These are phyloP conservation scores for Orthosia gothica DNA, from an alignment of 2,888 invertebrate species.

Conservation along the genomic window DNA sequence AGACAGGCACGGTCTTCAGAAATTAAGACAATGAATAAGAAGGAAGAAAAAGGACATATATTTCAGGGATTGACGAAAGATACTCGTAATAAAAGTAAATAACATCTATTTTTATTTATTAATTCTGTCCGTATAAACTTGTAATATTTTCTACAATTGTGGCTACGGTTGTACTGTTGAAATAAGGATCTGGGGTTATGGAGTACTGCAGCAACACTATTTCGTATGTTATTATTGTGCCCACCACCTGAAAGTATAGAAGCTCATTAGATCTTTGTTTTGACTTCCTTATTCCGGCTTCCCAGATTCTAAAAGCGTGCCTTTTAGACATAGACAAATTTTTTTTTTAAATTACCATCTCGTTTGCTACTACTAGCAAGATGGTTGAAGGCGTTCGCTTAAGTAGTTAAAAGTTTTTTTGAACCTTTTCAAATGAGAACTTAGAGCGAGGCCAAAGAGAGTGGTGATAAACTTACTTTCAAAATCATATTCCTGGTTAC, in stretches of 20 bases:
- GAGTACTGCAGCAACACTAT: slow-evolving; percentile 74
- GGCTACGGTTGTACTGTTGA: not conserved
- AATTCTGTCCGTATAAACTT: not conserved
- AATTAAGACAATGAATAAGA: too few species aligned
- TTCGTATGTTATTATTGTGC: slow-evolving; percentile 75
- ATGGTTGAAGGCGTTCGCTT: too few species aligned
- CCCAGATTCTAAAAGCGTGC: not conserved
- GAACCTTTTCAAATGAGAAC: too few species aligned
- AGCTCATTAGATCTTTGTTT: not conserved
- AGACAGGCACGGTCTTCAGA: too few species aligned
- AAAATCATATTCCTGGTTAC: slow-evolving; percentile 72
- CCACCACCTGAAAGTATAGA: slow-evolving; percentile 71
- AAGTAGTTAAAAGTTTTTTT: too few species aligned
- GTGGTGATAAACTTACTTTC: slow-evolving; percentile 64
- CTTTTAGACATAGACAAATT: too few species aligned
- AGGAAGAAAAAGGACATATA: too few species aligned
- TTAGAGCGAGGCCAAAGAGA: too few species aligned
- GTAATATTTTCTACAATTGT: slow-evolving; percentile 33
- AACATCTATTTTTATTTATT: not conserved
- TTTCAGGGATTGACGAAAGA: too few species aligned
- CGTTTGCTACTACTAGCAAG: too few species aligned
- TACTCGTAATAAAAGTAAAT: not conserved
- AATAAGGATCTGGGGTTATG: slow-evolving; percentile 19
- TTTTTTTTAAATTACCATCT: not conserved
- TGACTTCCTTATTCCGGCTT: too few species aligned